Evolutionary conservation across 2,797 vertebrate genomes (phyloP), one percentile per base, ranked within the genome.

Genomic region (Hybognathus amarus): DNA sequence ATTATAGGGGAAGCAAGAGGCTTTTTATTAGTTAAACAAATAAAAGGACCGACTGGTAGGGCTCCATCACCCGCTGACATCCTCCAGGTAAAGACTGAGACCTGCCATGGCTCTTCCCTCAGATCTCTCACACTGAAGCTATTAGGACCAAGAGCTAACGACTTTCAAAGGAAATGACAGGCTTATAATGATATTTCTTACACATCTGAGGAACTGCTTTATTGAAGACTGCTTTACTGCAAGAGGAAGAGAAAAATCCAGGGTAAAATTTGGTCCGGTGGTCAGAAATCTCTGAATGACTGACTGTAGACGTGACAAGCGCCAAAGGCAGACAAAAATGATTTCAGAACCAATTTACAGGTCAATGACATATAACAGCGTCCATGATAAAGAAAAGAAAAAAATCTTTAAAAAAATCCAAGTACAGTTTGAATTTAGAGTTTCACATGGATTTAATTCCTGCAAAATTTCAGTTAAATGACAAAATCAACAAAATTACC

Each of bases 1-100:
- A 94, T 94, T 94, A 95, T 87, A 88, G 45, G 84, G 88, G 87
- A 90, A 89, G 89, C 83, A 85, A 87, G 87, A 88, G 90, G 88
- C 91, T 90, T 85, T 90, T 92, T 92, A 91, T 90, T 86, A 89
- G 86, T 87, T 85, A 80, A 85, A 89, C 85, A 90, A 90, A 90
- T 89, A 77, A 91, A 87, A 77, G 66, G 76, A 61, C 61, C 63
- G 86, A 63, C 78, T 33, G 82, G 63, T 79, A 40, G 50, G 85
- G 54, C 80, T 90, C 90, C 91, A 88, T 86, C 88, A 83, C 91
- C 91, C 89, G 91, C 92, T 91, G 92, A 82, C 90, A 89, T 91
- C 79, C 88, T 88, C 85, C 75, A 78, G 83, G 81, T 85, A 83
- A 85, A 66, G 63, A 77, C 83, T 74, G 79, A 83, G 85, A 85